Percentiles rank a stretch among this genome's conserved stretches.
These are phyloP conservation scores for Corythoichthys intestinalis DNA, from an alignment of 2,113 vertebrate genomes.

Conservation along the genomic window DNA sequence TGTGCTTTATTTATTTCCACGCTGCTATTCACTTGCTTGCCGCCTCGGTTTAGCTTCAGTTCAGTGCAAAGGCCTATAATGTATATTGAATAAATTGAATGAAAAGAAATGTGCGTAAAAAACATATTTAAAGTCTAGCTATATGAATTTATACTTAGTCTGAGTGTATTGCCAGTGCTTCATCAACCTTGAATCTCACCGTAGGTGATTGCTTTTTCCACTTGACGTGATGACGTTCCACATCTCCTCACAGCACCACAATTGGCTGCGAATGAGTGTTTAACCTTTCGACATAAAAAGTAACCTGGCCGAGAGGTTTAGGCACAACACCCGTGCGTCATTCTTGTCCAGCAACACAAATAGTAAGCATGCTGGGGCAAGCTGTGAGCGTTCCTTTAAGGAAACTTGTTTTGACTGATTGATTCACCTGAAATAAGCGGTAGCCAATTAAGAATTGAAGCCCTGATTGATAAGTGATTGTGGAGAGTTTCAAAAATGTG, in stretches of 20 bases:
- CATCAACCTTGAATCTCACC: not conserved
- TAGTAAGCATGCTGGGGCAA: conserved; percentile 27
- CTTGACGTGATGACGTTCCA: not conserved
- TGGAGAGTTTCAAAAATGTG: not conserved
- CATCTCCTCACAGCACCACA: conserved; percentile 10
- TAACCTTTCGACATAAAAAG: conserved; percentile 59
- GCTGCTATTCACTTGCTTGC: too few species aligned
- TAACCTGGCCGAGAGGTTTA: conserved; percentile 43
- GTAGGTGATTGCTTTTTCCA: not conserved
- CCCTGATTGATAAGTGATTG: not conserved
- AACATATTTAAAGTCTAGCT: too few species aligned
- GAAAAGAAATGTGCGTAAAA: too few species aligned
- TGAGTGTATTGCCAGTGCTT: too few species aligned
- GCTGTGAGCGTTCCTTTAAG: conserved; percentile 55
- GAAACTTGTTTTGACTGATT: conserved; percentile 31
- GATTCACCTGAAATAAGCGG: conserved; percentile 18
- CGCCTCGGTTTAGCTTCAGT: too few species aligned
- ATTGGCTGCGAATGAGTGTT: conserved; percentile 60
- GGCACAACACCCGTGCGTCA: conserved; percentile 54
- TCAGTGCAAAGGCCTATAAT: too few species aligned
- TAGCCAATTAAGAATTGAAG: conserved; percentile 22
- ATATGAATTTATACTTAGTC: too few species aligned
- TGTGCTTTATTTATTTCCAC: too few species aligned
- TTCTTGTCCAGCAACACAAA: conserved; percentile 57
- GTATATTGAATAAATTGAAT: too few species aligned